Evolutionary conservation across 2,888 invertebrate genomes (phyloP).

Genomic region (Schrankia costaestrigalis): DNA sequence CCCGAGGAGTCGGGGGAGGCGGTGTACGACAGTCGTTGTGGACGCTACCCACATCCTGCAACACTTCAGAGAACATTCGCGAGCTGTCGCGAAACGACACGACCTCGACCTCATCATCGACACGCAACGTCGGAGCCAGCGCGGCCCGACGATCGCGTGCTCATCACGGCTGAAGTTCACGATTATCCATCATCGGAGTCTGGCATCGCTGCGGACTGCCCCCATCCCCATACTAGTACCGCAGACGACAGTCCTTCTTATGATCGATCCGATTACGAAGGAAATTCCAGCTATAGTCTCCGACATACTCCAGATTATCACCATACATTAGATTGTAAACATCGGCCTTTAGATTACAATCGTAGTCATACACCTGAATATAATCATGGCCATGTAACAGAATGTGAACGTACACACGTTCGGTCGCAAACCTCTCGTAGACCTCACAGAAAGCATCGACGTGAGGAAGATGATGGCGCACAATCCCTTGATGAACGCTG

Average conservation of each 20-base stretch:
- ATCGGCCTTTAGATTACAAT: slow-evolving; percentile 62
- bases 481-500: slow-evolving; percentile 74
- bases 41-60: slow-evolving; percentile 83
- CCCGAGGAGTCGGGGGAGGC: slow-evolving; percentile 79
- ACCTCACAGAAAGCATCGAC: slow-evolving; percentile 60
- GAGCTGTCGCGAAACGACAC: slow-evolving; percentile 66
- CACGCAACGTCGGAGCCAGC: slow-evolving; percentile 73
- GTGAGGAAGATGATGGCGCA: slow-evolving; percentile 71
- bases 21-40: slow-evolving; percentile 88
- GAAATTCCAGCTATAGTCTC: slow-evolving; percentile 65
- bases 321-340: slow-evolving; percentile 67
- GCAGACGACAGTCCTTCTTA: slow-evolving; percentile 74
- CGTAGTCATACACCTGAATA: slow-evolving; percentile 74
- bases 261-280: slow-evolving; percentile 72
- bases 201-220: slow-evolving; percentile 76
- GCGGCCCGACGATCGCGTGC: slow-evolving; percentile 70
- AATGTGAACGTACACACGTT: slow-evolving; percentile 60
- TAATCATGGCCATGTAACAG: slow-evolving; percentile 60
- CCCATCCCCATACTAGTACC: slow-evolving; percentile 70
- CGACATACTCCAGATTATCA: slow-evolving; percentile 67
- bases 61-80: slow-evolving; percentile 70
- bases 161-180: slow-evolving; percentile 74
- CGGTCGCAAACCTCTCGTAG: slow-evolving; percentile 67
- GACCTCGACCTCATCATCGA: slow-evolving; percentile 67
- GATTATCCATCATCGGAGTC: slow-evolving; percentile 78